Evolutionary conservation across 2,113 vertebrate genomes (phyloP).

Genomic region (Paedocypris sp.): DNA sequence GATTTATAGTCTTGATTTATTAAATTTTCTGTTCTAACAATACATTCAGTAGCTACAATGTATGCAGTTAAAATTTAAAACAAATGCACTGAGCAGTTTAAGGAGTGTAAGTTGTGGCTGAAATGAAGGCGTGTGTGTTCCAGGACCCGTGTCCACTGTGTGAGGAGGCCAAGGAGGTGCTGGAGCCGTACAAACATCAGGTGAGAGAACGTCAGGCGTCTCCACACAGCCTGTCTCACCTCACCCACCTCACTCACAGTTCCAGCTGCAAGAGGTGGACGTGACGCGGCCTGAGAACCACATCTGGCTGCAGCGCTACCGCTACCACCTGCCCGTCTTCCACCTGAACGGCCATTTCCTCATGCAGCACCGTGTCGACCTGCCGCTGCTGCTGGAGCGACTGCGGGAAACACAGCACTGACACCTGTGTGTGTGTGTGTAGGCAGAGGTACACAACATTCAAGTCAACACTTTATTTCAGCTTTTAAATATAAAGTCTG

Average conservation of each 20-base stretch:
- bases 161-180: slow-evolving; percentile 73
- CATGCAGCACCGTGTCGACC: slow-evolving; percentile 75
- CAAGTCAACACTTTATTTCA: slow-evolving; percentile 33
- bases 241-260: slow-evolving; percentile 59
- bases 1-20: too few relatives aligned
- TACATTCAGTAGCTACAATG: too few relatives aligned
- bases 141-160: slow-evolving; percentile 73
- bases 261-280: slow-evolving; percentile 74
- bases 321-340: slow-evolving; percentile 76
- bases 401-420: neutral
- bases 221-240: too few relatives aligned
- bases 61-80: too few relatives aligned
- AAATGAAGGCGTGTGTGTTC: too few relatives aligned
- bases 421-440: neutral
- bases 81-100: too few relatives aligned
- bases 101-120: too few relatives aligned
- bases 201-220: too few relatives aligned
- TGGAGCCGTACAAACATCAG: slow-evolving; percentile 64
- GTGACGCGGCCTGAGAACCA: slow-evolving; percentile 70
- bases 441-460: too few relatives aligned
- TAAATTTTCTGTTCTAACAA: too few relatives aligned
- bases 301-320: slow-evolving; percentile 70
- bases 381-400: slow-evolving; percentile 55
- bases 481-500: slow-evolving; percentile 25
- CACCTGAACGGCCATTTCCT: slow-evolving; percentile 76